A percentile compares a stretch with the other conserved stretches of the same genome.
Conservation (phyloP, 2,113 vertebrate species). For the Maccullochella peelii region DNA sequence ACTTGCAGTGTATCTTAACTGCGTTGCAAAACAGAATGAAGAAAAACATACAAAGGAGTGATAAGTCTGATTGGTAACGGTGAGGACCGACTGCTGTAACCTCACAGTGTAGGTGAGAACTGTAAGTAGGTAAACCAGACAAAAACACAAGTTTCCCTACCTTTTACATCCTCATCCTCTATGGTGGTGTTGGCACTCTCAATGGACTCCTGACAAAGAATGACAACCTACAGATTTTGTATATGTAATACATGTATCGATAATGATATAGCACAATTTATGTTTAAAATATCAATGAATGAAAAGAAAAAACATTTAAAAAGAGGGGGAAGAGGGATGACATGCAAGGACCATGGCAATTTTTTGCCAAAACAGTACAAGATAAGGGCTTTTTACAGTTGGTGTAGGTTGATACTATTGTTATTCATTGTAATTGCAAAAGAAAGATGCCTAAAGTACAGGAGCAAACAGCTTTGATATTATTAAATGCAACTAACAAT, state of each 20-base stretch:
- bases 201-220: constrained; percentile 91
- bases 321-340: neutral
- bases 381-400: neutral
- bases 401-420: neutral
- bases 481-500: neutral
- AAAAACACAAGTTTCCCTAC: constrained; percentile 76
- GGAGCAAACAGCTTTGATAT: neutral
- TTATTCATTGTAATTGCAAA: neutral
- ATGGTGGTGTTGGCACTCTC: constrained; percentile 98
- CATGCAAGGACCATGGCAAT: neutral
- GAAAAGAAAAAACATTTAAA: neutral
- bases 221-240: constrained; percentile 26
- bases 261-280: neutral
- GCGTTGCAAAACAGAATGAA: constrained; percentile 14
- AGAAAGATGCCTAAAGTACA: neutral
- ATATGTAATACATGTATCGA: neutral
- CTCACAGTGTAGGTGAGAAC: neutral
- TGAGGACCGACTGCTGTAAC: neutral
- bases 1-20: constrained; percentile 9
- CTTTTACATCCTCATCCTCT: constrained; percentile 99
- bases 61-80: neutral
- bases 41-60: constrained; percentile 13
- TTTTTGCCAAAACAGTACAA: too few species aligned
- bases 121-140: neutral
- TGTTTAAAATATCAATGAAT: neutral